Conservation (phyloP, 2,113 vertebrate genomes). For the Dascyllus trimaculatus region DNA sequence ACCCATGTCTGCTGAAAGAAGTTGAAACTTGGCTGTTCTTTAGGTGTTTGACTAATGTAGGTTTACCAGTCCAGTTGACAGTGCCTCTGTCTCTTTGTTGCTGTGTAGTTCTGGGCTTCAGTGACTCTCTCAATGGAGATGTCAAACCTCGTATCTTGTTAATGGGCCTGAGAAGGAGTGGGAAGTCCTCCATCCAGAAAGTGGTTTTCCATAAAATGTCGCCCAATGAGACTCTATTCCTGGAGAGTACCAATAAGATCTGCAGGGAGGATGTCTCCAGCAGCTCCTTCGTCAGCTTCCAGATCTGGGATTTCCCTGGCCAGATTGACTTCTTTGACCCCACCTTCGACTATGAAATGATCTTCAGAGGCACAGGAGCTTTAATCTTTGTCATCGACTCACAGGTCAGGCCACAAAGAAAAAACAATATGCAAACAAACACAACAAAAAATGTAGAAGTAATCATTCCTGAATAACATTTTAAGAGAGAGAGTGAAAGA, state of each 20-base stretch:
- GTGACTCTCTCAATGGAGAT: conserved; percentile 90
- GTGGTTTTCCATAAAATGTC: conserved; percentile 99
- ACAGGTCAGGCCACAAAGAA: conserved; percentile 85
- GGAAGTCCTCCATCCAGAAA: conserved; percentile 97
- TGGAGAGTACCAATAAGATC: conserved; percentile 99
- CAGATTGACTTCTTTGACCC: conserved; percentile 99
- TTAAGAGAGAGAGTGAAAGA: neutral
- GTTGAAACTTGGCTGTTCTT: too few relatives aligned
- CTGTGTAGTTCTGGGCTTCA: conserved; percentile 89
- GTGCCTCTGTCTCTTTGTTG: conserved; percentile 14
- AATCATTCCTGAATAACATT: too few relatives aligned
- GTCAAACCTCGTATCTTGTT: conserved; percentile 95
- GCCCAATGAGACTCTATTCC: conserved; percentile 96
- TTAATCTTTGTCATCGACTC: conserved; percentile 99
- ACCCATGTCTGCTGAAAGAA: too few relatives aligned
- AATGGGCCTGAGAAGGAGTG: conserved; percentile 94
- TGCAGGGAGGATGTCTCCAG: conserved; percentile 99
- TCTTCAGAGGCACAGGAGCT: conserved; percentile 98
- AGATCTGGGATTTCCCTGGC: conserved; percentile 99
- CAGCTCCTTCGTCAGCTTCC: conserved; percentile 99
- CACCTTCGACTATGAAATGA: conserved; percentile 99
- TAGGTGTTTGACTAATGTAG: neutral
- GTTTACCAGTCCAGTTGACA: neutral
- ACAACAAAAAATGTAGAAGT: too few relatives aligned
- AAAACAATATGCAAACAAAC: too few relatives aligned